A percentile compares a stretch with the other conserved stretches of the same genome.
These are phyloP conservation scores for Diarsia brunnea DNA, from an alignment of 2,888 invertebrate species.

Conservation along the genomic window DNA sequence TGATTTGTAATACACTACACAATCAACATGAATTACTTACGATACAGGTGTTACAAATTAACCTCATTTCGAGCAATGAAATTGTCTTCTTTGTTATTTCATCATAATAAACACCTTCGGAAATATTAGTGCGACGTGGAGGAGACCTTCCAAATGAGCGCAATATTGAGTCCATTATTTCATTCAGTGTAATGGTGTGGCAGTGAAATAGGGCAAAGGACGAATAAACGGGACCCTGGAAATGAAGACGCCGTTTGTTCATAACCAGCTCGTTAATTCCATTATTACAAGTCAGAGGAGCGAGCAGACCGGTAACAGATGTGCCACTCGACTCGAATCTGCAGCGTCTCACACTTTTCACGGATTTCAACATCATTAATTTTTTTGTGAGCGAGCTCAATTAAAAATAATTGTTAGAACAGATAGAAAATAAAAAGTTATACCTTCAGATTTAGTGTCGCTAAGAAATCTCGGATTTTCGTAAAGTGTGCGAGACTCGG, in stretches of 20 bases:
- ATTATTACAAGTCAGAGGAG: slow-evolving; percentile 89
- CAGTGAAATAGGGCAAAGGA: slow-evolving; percentile 88
- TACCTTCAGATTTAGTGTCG: slow-evolving; percentile 49
- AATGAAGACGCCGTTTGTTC: slow-evolving; percentile 90
- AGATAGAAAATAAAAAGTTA: slow-evolving; percentile 63
- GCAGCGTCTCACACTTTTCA: slow-evolving; percentile 73
- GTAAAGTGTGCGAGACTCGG: slow-evolving; percentile 45
- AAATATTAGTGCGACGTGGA: slow-evolving; percentile 80
- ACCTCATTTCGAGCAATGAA: slow-evolving; percentile 47
- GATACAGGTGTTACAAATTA: slow-evolving; percentile 1
- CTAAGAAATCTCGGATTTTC: slow-evolving; percentile 54
- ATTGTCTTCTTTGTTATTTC: slow-evolving; percentile 72
- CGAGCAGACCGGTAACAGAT: slow-evolving; percentile 88
- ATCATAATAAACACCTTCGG: slow-evolving; percentile 81
- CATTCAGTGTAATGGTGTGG: slow-evolving; percentile 88
- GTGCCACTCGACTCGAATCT: slow-evolving; percentile 85
- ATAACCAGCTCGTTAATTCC: slow-evolving; percentile 90
- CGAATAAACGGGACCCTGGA: slow-evolving; percentile 86
- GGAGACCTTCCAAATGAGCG: slow-evolving; percentile 81
- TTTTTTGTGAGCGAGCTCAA: slow-evolving; percentile 71
- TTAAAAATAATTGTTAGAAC: slow-evolving; percentile 73
- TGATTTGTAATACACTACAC: slow-evolving; percentile 17
- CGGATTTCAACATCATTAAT: slow-evolving; percentile 75
- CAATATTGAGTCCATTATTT: slow-evolving; percentile 87
- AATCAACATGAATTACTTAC: slow-evolving; percentile 13